These are phyloP conservation scores for Drosophila novamexicana DNA, from an alignment of 1,140 invertebrate species.

Conservation along the genomic window DNA sequence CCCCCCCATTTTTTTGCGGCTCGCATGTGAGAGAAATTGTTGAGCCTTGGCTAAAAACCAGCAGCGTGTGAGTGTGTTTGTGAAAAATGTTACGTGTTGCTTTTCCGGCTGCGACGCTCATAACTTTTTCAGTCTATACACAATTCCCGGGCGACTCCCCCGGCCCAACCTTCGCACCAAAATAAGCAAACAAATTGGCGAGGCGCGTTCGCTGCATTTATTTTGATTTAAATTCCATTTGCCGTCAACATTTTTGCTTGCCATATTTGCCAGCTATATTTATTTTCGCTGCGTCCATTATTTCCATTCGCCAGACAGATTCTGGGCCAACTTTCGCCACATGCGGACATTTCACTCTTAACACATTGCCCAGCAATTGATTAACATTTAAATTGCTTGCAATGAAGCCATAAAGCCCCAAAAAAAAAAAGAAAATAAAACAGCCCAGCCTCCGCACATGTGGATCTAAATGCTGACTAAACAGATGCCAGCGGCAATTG, in stretches of 20 bases:
- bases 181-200: slow-evolving; percentile 52
- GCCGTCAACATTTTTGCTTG: background rate
- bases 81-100: slow-evolving; percentile 71
- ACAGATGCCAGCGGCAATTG: slow-evolving; percentile 27
- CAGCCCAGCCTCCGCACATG: slow-evolving; percentile 34
- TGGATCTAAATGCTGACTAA: slow-evolving; percentile 33
- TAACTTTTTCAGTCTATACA: slow-evolving; percentile 41
- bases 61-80: slow-evolving; percentile 30
- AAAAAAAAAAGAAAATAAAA: slow-evolving; percentile 21
- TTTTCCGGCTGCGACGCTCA: slow-evolving; percentile 55
- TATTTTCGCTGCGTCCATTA: slow-evolving; percentile 63
- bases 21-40: slow-evolving; percentile 11
- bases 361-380: slow-evolving; percentile 61
- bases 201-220: slow-evolving; percentile 42
- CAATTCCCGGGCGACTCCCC: background rate
- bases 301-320: slow-evolving; percentile 32
- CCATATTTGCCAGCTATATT: slow-evolving; percentile 36
- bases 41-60: background rate
- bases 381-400: slow-evolving; percentile 79
- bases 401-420: slow-evolving; percentile 69
- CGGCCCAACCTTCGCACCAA: slow-evolving; percentile 10
- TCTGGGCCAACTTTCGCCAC: background rate
- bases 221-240: slow-evolving; percentile 57
- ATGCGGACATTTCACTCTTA: slow-evolving; percentile 46
- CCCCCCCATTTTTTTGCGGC: background rate